phyloP scores from a whole-genome alignment of 2,113 vertebrate species.

The Oreamnos americanus region DNA sequence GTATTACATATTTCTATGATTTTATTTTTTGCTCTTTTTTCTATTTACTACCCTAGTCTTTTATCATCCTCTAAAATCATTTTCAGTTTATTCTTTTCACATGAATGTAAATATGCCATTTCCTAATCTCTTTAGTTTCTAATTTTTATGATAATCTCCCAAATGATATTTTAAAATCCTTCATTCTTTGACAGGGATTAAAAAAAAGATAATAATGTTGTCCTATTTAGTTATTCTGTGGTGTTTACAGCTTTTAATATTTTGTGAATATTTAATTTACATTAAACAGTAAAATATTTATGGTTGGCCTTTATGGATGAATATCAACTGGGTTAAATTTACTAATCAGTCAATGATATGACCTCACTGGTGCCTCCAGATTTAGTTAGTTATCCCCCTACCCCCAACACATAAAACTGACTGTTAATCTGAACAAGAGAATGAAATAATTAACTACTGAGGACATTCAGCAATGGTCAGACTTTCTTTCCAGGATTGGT shows the following conservation, averaged over 20 bases:
- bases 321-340: neutral
- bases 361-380: neutral
- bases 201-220: neutral
- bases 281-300: conserved; percentile 39
- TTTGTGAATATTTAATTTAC: neutral
- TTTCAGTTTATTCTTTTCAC: neutral
- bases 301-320: conserved; percentile 24
- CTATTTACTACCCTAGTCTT: neutral
- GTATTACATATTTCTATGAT: neutral
- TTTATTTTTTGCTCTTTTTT: neutral
- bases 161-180: neutral
- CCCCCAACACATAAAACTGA: neutral
- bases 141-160: neutral
- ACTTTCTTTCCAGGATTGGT: neutral
- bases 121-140: neutral
- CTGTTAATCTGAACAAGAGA: neutral
- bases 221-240: neutral
- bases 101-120: neutral
- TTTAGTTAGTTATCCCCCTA: neutral
- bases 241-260: conserved; percentile 14
- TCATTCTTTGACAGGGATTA: neutral
- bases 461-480: neutral
- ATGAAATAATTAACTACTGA: neutral
- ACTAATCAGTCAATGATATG: conserved; percentile 34
- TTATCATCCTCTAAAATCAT: neutral